Evolutionary conservation across 2,113 vertebrate genomes (phyloP).

Genomic region (Sphyrna mokarran): DNA sequence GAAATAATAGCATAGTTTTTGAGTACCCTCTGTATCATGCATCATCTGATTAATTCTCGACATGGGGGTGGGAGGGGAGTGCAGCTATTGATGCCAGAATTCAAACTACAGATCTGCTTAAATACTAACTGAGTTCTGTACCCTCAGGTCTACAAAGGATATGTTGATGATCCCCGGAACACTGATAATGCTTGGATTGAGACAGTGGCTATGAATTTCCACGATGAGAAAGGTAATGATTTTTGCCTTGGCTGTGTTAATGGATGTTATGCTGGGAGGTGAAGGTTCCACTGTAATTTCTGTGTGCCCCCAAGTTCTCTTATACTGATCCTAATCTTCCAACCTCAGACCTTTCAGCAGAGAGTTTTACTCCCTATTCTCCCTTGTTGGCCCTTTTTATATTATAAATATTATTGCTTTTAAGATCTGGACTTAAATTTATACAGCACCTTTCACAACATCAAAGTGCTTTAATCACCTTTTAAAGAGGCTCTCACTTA

Average conservation of each 20-base stretch:
- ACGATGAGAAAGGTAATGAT: conserved; percentile 77
- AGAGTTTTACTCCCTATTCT: neutral
- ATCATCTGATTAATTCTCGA: too few species aligned
- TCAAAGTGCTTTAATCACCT: neutral
- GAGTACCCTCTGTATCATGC: too few species aligned
- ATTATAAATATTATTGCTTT: neutral
- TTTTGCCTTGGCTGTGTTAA: neutral
- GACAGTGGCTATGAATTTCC: conserved; percentile 88
- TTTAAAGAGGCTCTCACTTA: neutral
- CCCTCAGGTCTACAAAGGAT: conserved; percentile 62
- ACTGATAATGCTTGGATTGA: conserved; percentile 98
- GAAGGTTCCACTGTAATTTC: neutral
- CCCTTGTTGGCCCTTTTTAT: neutral
- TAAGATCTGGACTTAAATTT: neutral
- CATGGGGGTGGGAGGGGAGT: too few species aligned
- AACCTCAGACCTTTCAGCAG: neutral
- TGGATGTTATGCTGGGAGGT: neutral
- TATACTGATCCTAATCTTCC: neutral
- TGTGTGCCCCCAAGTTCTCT: neutral
- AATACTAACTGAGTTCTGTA: neutral
- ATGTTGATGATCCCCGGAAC: conserved; percentile 79
- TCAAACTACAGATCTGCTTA: neutral
- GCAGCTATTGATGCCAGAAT: neutral
- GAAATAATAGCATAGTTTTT: too few species aligned
- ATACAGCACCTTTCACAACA: neutral